Percentiles rank a stretch among this genome's conserved stretches.
Conservation (phyloP, 2,888 invertebrate genomes). For the Perdita meconis region DNA sequence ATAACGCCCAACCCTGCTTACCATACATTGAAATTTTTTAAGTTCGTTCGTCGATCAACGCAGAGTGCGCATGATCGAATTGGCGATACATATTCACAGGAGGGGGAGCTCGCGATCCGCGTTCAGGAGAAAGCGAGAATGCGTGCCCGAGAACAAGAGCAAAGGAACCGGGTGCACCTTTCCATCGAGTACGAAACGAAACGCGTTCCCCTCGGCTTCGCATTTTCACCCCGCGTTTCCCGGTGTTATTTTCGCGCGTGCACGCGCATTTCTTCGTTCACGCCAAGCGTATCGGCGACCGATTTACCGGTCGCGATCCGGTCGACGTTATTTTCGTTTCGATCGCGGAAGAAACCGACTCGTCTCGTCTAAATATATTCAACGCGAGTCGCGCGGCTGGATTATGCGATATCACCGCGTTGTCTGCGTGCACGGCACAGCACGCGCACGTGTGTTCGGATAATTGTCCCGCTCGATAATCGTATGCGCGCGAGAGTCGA, state of each 20-base stretch:
- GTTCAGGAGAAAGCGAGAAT: slow-evolving; percentile 63
- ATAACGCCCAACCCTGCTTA: too few relatives aligned
- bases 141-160: slow-evolving; percentile 47
- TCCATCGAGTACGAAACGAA: slow-evolving; percentile 53
- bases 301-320: slow-evolving; percentile 42
- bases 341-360: slow-evolving; percentile 62
- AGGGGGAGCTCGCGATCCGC: slow-evolving; percentile 13
- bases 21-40: too few relatives aligned
- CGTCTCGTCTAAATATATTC: slow-evolving; percentile 55
- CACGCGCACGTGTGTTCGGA: slow-evolving; percentile 5
- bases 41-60: too few relatives aligned
- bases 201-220: slow-evolving; percentile 19
- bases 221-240: slow-evolving; percentile 57
- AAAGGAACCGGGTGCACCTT: slow-evolving; percentile 36
- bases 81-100: too few relatives aligned
- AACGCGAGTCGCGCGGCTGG: background rate
- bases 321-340: slow-evolving; percentile 45
- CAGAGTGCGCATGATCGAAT: too few relatives aligned
- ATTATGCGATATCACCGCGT: slow-evolving; percentile 14
- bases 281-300: slow-evolving; percentile 26
- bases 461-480: slow-evolving; percentile 42
- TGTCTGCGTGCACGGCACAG: background rate
- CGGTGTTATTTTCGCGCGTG: slow-evolving; percentile 24
- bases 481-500: slow-evolving; percentile 24
- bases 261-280: slow-evolving; percentile 24